phyloP scores from a whole-genome alignment of 2,113 vertebrate genomes.

The Picathartes gymnocephalus region DNA sequence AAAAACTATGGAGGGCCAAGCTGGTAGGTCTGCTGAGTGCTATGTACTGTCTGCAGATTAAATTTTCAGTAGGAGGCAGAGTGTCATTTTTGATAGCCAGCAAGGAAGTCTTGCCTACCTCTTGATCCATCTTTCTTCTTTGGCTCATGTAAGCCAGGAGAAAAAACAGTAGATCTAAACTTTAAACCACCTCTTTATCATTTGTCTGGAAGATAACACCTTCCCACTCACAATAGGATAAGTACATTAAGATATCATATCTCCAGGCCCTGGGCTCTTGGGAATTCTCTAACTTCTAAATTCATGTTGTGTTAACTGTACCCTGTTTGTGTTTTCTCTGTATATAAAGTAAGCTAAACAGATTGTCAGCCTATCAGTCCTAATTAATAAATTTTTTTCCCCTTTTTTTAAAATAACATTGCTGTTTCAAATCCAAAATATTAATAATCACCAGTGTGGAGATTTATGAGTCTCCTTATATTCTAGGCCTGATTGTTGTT shows the following conservation, averaged over 20 bases:
- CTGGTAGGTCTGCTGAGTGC: neutral
- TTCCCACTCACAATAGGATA: slow-evolving; percentile 10
- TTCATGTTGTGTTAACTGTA: slow-evolving; percentile 63
- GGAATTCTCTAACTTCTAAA: slow-evolving; percentile 66
- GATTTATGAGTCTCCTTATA: slow-evolving; percentile 77
- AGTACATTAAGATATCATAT: slow-evolving; percentile 65
- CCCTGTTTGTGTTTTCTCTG: slow-evolving; percentile 70
- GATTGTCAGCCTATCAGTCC: slow-evolving; percentile 67
- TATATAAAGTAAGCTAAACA: slow-evolving; percentile 71
- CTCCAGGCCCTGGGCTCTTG: slow-evolving; percentile 45
- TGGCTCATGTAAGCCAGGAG: neutral
- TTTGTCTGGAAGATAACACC: slow-evolving; percentile 47
- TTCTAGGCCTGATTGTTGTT: slow-evolving; percentile 72
- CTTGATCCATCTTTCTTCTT: neutral
- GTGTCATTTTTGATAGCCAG: neutral
- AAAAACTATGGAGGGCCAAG: neutral
- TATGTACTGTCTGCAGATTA: neutral
- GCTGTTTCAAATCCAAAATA: slow-evolving; percentile 57
- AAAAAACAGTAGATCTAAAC: slow-evolving; percentile 2
- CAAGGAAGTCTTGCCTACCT: neutral
- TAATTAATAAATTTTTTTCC: slow-evolving; percentile 59
- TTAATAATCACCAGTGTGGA: slow-evolving; percentile 64
- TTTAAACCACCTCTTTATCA: neutral
- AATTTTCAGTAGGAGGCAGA: neutral
- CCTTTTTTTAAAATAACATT: neutral